A percentile compares a stretch with the other conserved stretches of the same genome.
Evolutionary conservation across 2,113 vertebrate genomes (phyloP).

Genomic region (Paralichthys olivaceus): DNA sequence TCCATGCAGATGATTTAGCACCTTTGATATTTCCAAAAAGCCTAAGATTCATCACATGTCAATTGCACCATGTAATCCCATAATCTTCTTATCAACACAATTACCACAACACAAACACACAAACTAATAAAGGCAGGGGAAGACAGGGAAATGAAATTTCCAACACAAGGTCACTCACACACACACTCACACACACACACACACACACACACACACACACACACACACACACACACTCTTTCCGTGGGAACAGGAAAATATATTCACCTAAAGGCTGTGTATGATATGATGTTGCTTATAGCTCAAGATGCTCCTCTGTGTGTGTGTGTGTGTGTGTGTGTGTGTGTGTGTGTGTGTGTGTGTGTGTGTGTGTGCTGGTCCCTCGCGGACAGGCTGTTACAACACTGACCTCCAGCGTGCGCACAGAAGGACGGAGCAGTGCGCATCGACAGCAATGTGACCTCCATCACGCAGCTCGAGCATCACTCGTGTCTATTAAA

Average conservation of each 20-base stretch:
- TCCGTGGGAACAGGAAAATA: neutral
- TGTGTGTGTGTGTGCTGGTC: constrained; percentile 7
- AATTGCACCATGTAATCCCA: constrained; percentile 23
- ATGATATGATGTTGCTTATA: neutral
- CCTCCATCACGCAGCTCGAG: constrained; percentile 6
- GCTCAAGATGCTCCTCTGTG: neutral
- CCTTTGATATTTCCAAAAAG: neutral
- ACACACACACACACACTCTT: neutral
- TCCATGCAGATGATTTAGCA: neutral
- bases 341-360: neutral
- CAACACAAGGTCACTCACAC: constrained; percentile 19
- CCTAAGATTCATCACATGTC: constrained; percentile 17
- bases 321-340: neutral
- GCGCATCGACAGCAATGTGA: constrained; percentile 34
- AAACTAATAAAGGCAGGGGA: constrained; percentile 3
- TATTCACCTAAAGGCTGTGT: neutral
- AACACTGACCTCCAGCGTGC: constrained; percentile 82
- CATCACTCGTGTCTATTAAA: neutral
- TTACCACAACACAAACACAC: constrained; percentile 31
- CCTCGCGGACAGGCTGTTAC: constrained; percentile 60
- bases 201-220: neutral
- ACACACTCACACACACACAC: no score
- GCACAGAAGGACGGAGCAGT: constrained; percentile 37
- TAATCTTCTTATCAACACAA: constrained; percentile 52
- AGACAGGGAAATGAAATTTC: neutral